A percentile compares a stretch with the other conserved stretches of the same genome.
These are phyloP conservation scores for Cebuella pygmaea DNA, from an alignment of 2,797 vertebrate species.

Conservation along the genomic window DNA sequence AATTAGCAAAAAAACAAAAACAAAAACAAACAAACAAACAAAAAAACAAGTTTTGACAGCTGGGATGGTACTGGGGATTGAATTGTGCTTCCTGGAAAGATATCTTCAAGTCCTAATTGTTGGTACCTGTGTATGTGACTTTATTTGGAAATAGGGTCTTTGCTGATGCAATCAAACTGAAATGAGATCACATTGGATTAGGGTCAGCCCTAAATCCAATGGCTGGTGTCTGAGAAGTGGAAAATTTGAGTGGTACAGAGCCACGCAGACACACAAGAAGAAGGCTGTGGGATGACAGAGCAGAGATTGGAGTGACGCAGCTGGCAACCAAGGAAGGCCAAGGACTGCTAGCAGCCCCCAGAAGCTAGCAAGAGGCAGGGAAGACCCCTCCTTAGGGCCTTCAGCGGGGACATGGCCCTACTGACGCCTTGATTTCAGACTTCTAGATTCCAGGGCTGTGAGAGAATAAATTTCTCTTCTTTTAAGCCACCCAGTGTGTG, in stretches of 20 bases:
- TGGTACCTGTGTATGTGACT: background rate
- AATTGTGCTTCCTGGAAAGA: background rate
- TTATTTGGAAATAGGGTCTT: background rate
- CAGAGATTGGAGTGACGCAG: background rate
- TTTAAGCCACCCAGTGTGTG: background rate
- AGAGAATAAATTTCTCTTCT: background rate
- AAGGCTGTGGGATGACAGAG: background rate
- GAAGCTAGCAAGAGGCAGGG: background rate
- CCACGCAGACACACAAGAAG: background rate
- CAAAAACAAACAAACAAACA: too few relatives aligned
- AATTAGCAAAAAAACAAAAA: background rate
- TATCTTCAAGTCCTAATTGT: background rate
- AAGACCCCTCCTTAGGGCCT: background rate
- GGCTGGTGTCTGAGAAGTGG: background rate
- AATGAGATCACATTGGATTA: background rate
- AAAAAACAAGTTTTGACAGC: background rate
- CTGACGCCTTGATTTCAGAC: background rate
- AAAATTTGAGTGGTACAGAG: background rate
- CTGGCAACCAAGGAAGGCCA: background rate
- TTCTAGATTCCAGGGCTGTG: background rate
- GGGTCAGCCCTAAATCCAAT: background rate
- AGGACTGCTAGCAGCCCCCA: too few relatives aligned
- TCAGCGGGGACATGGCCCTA: background rate
- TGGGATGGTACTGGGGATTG: background rate
- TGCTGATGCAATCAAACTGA: background rate